phyloP scores from a whole-genome alignment of 2,797 vertebrate species.

The Manis pentadactyla region DNA sequence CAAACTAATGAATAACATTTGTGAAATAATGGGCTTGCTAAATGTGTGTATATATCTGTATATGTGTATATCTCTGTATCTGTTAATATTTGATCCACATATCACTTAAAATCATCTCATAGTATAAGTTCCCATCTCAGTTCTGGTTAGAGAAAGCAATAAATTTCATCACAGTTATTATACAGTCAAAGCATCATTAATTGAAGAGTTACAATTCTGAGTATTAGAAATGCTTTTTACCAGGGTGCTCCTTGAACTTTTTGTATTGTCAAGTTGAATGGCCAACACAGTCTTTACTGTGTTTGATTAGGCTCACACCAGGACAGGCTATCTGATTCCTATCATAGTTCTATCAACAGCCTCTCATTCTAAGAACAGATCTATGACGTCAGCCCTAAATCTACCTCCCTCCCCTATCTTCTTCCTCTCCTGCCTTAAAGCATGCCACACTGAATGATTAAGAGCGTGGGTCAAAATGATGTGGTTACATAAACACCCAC shows the following conservation, averaged over 20 bases:
- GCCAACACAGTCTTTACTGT: background rate
- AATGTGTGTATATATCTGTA: background rate
- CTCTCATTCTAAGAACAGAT: slow-evolving; percentile 67
- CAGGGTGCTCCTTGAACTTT: background rate
- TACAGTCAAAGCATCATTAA: background rate
- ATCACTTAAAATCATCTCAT: background rate
- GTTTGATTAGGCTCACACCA: background rate
- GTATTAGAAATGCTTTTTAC: background rate
- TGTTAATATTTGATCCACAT: background rate
- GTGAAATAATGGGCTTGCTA: background rate
- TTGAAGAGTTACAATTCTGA: background rate
- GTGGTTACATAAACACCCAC: slow-evolving; percentile 58
- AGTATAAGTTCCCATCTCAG: background rate
- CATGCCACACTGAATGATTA: slow-evolving; percentile 26
- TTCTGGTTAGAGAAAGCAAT: background rate
- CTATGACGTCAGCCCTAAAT: slow-evolving; percentile 60
- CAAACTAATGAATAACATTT: background rate
- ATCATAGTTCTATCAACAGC: background rate
- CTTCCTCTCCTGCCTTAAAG: slow-evolving; percentile 17
- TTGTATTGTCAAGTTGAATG: background rate
- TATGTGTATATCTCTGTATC: background rate
- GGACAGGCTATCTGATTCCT: background rate
- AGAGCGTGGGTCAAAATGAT: slow-evolving; percentile 52
- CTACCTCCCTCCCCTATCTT: background rate
- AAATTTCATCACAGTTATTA: background rate